Evolutionary conservation across 1,140 invertebrate genomes (phyloP).

Genomic region (Nixonia krombeini): DNA sequence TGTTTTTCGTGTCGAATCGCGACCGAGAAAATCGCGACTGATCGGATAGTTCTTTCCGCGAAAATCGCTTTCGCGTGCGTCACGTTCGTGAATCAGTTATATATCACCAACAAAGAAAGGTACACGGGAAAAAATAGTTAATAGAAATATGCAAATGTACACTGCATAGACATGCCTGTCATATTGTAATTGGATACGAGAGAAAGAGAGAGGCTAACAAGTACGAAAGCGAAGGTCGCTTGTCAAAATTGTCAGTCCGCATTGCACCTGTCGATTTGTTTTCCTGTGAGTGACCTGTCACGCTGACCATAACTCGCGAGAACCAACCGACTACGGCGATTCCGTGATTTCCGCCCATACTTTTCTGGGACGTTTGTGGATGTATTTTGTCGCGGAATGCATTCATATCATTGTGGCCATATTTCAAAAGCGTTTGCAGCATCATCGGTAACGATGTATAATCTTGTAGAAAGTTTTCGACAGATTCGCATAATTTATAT

Average conservation of each 20-base stretch:
- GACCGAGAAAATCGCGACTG: slow-evolving; percentile 22
- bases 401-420: slow-evolving; percentile 11
- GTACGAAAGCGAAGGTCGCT: slow-evolving; percentile 19
- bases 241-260: slow-evolving; percentile 50
- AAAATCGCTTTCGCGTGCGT: slow-evolving; percentile 25
- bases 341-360: background rate
- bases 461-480: slow-evolving; percentile 15
- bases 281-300: slow-evolving; percentile 16
- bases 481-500: background rate
- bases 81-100: slow-evolving; percentile 5
- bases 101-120: background rate
- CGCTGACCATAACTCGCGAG: background rate
- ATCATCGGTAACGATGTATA: slow-evolving; percentile 10
- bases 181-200: background rate
- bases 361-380: background rate
- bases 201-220: slow-evolving; percentile 3
- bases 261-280: slow-evolving; percentile 42
- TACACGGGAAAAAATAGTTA: background rate
- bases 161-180: background rate
- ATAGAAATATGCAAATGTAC: background rate
- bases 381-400: background rate
- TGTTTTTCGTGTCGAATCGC: slow-evolving; percentile 23
- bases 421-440: slow-evolving; percentile 19
- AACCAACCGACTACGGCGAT: slow-evolving; percentile 3
- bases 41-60: slow-evolving; percentile 10